A percentile compares a stretch with the other conserved stretches of the same genome.
Evolutionary conservation across 2,797 vertebrate genomes (phyloP).

Genomic region (Xiphophorus birchmanni): DNA sequence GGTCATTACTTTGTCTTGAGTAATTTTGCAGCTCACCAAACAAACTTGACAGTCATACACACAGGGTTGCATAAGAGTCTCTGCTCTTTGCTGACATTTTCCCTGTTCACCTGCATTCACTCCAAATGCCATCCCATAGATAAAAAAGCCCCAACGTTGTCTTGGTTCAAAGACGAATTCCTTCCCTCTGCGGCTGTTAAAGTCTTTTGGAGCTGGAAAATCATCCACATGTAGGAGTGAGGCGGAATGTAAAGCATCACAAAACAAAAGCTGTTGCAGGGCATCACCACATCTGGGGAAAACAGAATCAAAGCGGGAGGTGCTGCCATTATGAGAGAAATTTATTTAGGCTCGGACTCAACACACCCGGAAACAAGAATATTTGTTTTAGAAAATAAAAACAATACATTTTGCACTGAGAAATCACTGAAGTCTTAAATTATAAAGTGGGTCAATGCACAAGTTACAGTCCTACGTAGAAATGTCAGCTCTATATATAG

Average conservation of each 20-base stretch:
- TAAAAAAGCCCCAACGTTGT: conserved; percentile 39
- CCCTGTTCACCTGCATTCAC: conserved; percentile 14
- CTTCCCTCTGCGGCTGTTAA: conserved; percentile 20
- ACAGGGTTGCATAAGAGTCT: conserved; percentile 38
- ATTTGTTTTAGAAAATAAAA: conserved; percentile 12
- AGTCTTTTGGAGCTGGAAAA: conserved; percentile 41
- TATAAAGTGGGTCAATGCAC: background rate
- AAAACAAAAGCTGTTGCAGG: conserved; percentile 13
- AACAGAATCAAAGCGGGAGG: conserved; percentile 13
- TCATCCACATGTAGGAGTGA: conserved; percentile 16
- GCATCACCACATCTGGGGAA: conserved; percentile 26
- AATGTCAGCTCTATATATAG: background rate
- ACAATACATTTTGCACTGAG: conserved; percentile 6
- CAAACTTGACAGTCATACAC: conserved; percentile 24
- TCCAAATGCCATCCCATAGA: conserved; percentile 48
- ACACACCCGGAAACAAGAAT: conserved; percentile 4
- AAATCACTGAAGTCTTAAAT: background rate
- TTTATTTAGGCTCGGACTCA: conserved; percentile 15
- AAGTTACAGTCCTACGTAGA: background rate
- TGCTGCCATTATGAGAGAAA: conserved; percentile 15
- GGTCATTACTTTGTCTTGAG: conserved; percentile 32
- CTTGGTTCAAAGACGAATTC: conserved; percentile 40
- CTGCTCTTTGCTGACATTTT: conserved; percentile 49
- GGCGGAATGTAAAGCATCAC: conserved; percentile 21
- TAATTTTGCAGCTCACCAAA: conserved; percentile 18